Conservation (phyloP, 2,888 invertebrate genomes). For the Pharmacophagus antenor region DNA sequence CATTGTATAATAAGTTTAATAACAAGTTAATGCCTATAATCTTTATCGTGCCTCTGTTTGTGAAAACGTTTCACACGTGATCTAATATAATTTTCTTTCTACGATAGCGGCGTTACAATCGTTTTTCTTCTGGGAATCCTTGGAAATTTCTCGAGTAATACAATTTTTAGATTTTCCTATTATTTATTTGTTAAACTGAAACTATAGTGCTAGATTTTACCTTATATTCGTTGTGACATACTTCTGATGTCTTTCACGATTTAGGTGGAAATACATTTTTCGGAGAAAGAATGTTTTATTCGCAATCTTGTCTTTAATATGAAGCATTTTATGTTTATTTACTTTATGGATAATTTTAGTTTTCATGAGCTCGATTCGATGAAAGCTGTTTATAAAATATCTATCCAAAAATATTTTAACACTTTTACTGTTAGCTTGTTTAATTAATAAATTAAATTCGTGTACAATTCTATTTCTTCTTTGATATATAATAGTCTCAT, state of each 20-base stretch:
- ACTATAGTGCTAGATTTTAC: neutral
- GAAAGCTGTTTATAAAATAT: neutral
- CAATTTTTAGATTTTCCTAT: neutral
- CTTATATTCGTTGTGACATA: neutral
- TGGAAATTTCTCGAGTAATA: too few relatives aligned
- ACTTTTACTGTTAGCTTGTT: too few relatives aligned
- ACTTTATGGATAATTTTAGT: neutral
- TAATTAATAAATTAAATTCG: too few relatives aligned
- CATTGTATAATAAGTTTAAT: too few relatives aligned
- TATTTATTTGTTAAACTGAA: neutral
- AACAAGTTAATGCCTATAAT: too few relatives aligned
- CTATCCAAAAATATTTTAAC: too few relatives aligned
- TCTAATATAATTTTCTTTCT: too few relatives aligned
- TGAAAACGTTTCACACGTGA: too few relatives aligned
- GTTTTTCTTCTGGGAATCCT: too few relatives aligned
- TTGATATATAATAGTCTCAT: slow-evolving; percentile 9
- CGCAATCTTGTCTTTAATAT: neutral
- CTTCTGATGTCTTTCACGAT: neutral
- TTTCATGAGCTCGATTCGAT: neutral
- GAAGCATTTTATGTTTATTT: neutral
- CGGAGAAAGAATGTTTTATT: neutral
- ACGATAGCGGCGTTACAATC: too few relatives aligned
- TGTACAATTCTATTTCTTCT: neutral
- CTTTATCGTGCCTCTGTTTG: too few relatives aligned
- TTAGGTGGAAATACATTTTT: neutral